Percentiles rank a stretch among this genome's conserved stretches.
These are phyloP conservation scores for Taenioides sp. DNA, from an alignment of 2,797 vertebrate species.

Conservation along the genomic window DNA sequence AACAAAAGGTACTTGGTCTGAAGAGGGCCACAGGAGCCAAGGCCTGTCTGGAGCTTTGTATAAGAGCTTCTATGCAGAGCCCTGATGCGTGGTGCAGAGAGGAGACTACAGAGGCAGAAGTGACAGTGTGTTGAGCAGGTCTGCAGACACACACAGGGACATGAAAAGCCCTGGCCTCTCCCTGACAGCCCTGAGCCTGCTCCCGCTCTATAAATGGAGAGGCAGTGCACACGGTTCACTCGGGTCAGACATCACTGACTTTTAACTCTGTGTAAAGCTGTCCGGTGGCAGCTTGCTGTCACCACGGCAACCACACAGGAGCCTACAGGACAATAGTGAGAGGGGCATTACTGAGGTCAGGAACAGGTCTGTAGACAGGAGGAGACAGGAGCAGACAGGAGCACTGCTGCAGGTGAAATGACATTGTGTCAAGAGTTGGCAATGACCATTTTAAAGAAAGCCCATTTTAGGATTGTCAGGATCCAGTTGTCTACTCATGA, in stretches of 20 bases:
- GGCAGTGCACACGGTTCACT: constrained; percentile 45
- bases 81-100: constrained; percentile 1
- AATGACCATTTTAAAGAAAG: background rate
- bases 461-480: background rate
- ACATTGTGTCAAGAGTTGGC: background rate
- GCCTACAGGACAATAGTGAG: constrained; percentile 61
- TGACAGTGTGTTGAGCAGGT: constrained; percentile 29
- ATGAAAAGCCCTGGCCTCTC: constrained; percentile 33
- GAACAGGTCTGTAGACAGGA: constrained; percentile 57
- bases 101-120: constrained; percentile 11
- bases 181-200: constrained; percentile 10
- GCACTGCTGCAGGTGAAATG: constrained; percentile 9
- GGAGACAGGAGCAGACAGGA: constrained; percentile 47
- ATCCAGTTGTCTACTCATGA: background rate
- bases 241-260: constrained; percentile 62
- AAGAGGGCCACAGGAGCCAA: background rate
- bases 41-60: background rate
- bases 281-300: constrained; percentile 59
- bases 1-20: background rate
- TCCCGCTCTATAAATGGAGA: constrained; percentile 43
- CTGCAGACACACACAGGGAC: constrained; percentile 19
- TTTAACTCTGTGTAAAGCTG: constrained; percentile 52
- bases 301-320: constrained; percentile 66
- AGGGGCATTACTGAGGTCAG: constrained; percentile 66
- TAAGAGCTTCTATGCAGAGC: background rate